Conservation (phyloP, 2,888 invertebrate genomes). For the Autographa gamma region DNA sequence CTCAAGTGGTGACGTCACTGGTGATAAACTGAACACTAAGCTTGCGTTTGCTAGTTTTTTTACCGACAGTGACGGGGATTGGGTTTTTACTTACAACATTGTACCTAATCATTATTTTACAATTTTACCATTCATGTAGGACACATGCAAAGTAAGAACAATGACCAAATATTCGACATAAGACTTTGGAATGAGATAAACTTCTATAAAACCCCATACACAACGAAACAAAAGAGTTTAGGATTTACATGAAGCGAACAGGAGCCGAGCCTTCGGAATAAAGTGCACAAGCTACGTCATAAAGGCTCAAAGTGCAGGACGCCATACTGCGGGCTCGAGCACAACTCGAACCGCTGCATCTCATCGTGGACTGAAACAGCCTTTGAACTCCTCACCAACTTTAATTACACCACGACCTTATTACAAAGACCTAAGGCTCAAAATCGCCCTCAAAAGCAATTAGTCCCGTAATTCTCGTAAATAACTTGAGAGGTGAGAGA, state of each 20-base stretch:
- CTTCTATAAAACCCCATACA: neutral
- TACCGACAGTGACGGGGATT: too few species aligned
- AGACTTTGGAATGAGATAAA: neutral
- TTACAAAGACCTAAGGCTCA: conserved; percentile 55
- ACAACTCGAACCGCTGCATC: conserved; percentile 41
- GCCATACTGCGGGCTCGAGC: conserved; percentile 22
- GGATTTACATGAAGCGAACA: neutral
- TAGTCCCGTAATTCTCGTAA: conserved; percentile 65
- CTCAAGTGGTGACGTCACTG: too few species aligned
- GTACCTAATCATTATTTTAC: too few species aligned
- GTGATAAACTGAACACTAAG: too few species aligned
- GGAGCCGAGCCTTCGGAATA: conserved; percentile 16
- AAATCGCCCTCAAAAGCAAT: conserved; percentile 65
- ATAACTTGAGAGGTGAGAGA: conserved; percentile 69
- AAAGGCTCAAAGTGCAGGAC: conserved; percentile 39
- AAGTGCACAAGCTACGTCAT: conserved; percentile 32
- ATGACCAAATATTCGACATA: neutral
- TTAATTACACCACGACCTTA: conserved; percentile 59
- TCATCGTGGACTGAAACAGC: conserved; percentile 45
- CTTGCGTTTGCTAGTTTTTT: too few species aligned
- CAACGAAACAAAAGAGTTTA: neutral
- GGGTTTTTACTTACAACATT: too few species aligned
- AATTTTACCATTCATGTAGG: too few species aligned
- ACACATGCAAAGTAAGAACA: neutral
- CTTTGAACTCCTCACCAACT: conserved; percentile 59